Evolutionary conservation across 2,113 vertebrate species (phyloP).

Genomic region (Laterallus jamaicensis): DNA sequence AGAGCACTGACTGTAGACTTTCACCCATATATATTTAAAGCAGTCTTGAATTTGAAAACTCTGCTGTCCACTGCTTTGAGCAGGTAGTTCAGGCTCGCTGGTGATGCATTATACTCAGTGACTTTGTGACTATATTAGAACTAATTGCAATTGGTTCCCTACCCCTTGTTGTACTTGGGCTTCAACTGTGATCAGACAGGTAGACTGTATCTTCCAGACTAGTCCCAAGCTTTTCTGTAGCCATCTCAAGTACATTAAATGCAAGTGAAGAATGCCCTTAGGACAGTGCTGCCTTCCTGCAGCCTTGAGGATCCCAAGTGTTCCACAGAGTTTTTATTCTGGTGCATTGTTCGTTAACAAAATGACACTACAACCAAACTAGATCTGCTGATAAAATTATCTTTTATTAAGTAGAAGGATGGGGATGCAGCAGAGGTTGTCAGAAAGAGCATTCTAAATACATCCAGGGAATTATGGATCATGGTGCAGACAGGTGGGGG

Average conservation of each 20-base stretch:
- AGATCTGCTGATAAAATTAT: neutral
- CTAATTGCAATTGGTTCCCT: neutral
- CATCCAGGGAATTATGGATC: neutral
- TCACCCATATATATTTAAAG: neutral
- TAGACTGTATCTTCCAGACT: accelerated
- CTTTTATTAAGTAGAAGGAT: neutral
- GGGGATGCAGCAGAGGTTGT: neutral
- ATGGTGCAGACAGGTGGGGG: neutral
- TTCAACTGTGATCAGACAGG: neutral
- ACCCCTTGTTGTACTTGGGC: neutral
- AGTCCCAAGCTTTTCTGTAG: neutral
- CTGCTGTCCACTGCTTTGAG: accelerated
- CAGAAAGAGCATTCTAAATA: neutral
- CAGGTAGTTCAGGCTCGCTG: neutral
- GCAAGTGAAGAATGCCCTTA: neutral
- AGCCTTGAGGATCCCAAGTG: neutral
- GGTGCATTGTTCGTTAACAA: neutral
- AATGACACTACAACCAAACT: neutral
- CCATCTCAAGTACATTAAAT: neutral
- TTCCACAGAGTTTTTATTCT: neutral
- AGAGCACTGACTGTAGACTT: neutral
- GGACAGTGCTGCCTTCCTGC: neutral
- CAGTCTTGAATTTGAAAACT: neutral
- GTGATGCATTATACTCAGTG: neutral
- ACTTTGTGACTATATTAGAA: neutral